Conservation (phyloP, 1,140 invertebrate genomes). For the Olivierus martensii region DNA sequence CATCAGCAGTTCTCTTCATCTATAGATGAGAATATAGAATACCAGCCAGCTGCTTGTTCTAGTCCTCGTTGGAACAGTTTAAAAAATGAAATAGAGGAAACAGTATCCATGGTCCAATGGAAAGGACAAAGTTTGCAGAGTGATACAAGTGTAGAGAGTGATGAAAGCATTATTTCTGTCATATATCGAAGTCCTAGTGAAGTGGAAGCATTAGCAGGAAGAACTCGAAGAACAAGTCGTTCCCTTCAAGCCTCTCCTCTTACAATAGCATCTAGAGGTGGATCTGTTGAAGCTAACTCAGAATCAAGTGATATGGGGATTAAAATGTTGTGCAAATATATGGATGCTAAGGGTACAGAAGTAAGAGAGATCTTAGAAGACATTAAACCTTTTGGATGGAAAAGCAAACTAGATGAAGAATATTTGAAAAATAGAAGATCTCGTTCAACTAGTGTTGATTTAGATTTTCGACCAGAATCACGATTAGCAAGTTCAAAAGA, state of each 20-base stretch:
- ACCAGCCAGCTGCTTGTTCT: neutral
- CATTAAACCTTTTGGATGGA: too few relatives aligned
- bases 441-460: too few relatives aligned
- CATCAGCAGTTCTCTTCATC: too few relatives aligned
- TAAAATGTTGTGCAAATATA: too few relatives aligned
- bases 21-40: neutral
- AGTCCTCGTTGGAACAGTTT: slow-evolving; percentile 15
- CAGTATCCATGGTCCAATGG: slow-evolving; percentile 37
- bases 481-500: too few relatives aligned
- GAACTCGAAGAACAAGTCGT: slow-evolving; percentile 10
- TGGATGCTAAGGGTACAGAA: too few relatives aligned
- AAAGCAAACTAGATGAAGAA: too few relatives aligned
- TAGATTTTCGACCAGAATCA: too few relatives aligned
- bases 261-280: neutral
- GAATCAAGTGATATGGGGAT: too few relatives aligned
- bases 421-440: too few relatives aligned
- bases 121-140: slow-evolving; percentile 84
- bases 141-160: slow-evolving; percentile 63
- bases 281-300: too few relatives aligned
- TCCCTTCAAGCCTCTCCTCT: slow-evolving; percentile 16
- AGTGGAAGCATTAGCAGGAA: slow-evolving; percentile 4
- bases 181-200: slow-evolving; percentile 41
- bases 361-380: too few relatives aligned
- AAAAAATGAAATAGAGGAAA: slow-evolving; percentile 19
- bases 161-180: slow-evolving; percentile 24